Conservation (phyloP, 2,113 vertebrate genomes). For the Phasianus colchicus region DNA sequence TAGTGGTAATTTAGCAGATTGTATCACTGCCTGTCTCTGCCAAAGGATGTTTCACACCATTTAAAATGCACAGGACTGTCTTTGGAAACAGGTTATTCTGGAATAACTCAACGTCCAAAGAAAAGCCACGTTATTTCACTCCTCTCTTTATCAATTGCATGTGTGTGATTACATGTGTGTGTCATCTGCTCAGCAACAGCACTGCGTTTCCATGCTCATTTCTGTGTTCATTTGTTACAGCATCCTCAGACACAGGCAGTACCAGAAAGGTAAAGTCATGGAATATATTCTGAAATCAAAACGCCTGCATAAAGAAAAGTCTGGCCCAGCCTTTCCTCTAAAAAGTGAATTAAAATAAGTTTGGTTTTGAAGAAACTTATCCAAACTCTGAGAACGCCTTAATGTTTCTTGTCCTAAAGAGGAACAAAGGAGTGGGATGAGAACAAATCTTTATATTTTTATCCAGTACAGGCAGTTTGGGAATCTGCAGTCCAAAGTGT, state of each 20-base stretch:
- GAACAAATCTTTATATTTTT: neutral
- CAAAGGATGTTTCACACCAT: conserved; percentile 65
- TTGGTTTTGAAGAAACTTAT: neutral
- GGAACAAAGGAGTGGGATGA: neutral
- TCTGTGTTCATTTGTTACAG: neutral
- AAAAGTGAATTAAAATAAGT: neutral
- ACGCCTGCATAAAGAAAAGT: neutral
- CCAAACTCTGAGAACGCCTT: neutral
- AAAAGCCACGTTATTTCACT: conserved; percentile 9
- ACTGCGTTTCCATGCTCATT: neutral
- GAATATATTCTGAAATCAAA: neutral
- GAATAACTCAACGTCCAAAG: conserved; percentile 51
- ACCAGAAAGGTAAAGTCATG: neutral
- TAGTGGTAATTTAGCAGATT: conserved; percentile 54
- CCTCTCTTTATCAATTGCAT: conserved; percentile 22
- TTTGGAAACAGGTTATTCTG: conserved; percentile 63
- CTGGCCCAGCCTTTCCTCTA: neutral
- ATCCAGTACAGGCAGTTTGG: neutral
- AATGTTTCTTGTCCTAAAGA: conserved; percentile 8
- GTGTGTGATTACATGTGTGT: neutral
- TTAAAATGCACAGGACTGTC: conserved; percentile 41
- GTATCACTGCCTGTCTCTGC: conserved; percentile 47
- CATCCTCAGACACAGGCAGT: neutral
- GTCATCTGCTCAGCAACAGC: neutral
- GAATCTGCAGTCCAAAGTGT: neutral